Evolutionary conservation across 2,797 vertebrate species (phyloP).

Genomic region (Paguma larvata): DNA sequence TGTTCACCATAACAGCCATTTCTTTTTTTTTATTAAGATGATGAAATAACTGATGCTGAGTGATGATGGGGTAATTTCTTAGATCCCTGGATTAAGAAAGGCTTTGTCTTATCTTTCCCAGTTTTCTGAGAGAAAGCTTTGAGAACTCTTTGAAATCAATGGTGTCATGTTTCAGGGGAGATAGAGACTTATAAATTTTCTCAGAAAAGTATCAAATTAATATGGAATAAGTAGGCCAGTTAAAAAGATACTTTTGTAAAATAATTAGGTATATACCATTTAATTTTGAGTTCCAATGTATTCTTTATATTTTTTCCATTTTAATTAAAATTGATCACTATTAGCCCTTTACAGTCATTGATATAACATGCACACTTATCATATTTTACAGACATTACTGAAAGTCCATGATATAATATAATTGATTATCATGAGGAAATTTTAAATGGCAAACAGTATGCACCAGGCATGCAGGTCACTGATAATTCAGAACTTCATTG

Average conservation of each 20-base stretch:
- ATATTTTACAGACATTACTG: slow-evolving; percentile 39
- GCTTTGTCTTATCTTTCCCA: slow-evolving; percentile 24
- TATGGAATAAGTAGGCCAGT: not conserved
- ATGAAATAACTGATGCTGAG: slow-evolving; percentile 52
- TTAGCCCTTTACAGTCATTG: slow-evolving; percentile 15
- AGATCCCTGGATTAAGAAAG: slow-evolving; percentile 54
- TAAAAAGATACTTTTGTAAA: not conserved
- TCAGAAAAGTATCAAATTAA: slow-evolving; percentile 14
- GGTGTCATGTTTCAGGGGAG: not conserved
- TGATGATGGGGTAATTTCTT: not conserved
- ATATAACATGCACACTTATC: not conserved
- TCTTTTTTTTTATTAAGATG: not conserved
- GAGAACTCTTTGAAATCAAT: slow-evolving; percentile 31
- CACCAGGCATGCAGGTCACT: not conserved
- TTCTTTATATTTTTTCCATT: not conserved
- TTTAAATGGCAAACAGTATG: not conserved
- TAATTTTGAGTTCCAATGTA: not conserved
- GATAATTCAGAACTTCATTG: not conserved
- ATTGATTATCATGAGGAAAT: not conserved
- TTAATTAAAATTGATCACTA: not conserved
- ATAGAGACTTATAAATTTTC: not conserved
- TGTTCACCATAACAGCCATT: not conserved
- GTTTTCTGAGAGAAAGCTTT: not conserved
- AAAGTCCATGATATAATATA: not conserved
- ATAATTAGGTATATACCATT: not conserved